Conservation (phyloP, 2,113 vertebrate genomes). For the Lophochroa leadbeateri region DNA sequence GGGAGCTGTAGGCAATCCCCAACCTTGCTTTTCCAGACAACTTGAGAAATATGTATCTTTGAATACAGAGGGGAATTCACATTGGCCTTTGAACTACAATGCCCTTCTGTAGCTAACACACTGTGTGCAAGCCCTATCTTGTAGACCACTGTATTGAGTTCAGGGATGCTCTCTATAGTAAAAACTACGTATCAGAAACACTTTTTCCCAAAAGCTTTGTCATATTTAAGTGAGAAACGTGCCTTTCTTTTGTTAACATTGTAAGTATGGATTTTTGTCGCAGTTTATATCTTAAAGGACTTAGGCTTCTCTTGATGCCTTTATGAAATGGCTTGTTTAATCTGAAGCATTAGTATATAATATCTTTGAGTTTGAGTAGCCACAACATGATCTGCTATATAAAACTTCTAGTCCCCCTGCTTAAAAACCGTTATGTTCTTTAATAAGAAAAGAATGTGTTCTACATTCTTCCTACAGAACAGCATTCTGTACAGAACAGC, state of each 20-base stretch:
- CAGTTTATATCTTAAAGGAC: neutral
- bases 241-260: neutral
- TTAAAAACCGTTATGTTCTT: neutral
- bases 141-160: neutral
- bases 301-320: neutral
- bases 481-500: too few relatives aligned
- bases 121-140: neutral
- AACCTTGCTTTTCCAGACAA: neutral
- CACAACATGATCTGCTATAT: neutral
- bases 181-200: neutral
- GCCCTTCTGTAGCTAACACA: neutral
- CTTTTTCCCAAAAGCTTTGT: neutral
- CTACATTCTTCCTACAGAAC: neutral
- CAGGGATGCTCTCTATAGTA: neutral
- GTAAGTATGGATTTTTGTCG: neutral
- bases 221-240: accelerated
- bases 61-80: neutral
- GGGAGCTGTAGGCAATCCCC: neutral
- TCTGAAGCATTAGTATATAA: neutral
- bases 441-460: too few relatives aligned
- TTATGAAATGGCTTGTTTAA: neutral
- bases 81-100: neutral
- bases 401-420: neutral
- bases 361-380: neutral
- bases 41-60: neutral